phyloP scores from a whole-genome alignment of 1,140 invertebrate genomes.

The Popillia japonica region DNA sequence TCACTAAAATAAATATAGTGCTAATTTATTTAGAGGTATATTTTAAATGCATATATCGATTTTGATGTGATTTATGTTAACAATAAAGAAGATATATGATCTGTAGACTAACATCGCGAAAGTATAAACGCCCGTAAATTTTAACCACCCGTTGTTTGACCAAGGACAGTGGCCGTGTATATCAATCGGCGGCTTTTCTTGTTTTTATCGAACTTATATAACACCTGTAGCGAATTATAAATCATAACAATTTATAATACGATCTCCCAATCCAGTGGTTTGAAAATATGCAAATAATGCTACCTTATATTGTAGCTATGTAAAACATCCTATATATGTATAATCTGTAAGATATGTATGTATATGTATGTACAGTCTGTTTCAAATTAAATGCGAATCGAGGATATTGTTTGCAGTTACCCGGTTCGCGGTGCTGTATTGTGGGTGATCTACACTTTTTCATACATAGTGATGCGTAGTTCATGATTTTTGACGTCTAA shows the following conservation, averaged over 20 bases:
- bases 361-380: too few relatives aligned
- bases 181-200: constrained; percentile 22
- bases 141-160: constrained; percentile 20
- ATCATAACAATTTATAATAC: not conserved
- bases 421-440: too few relatives aligned
- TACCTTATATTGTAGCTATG: too few relatives aligned
- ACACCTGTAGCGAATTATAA: not conserved
- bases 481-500: too few relatives aligned
- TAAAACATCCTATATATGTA: too few relatives aligned
- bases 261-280: not conserved
- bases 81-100: constrained; percentile 15
- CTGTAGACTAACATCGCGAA: not conserved
- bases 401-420: too few relatives aligned
- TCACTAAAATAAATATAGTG: too few relatives aligned
- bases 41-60: not conserved
- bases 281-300: constrained; percentile 1
- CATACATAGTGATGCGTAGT: too few relatives aligned
- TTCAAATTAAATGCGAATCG: too few relatives aligned
- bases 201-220: constrained; percentile 4
- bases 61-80: not conserved
- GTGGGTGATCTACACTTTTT: too few relatives aligned
- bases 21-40: too few relatives aligned
- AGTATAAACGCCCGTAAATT: constrained; percentile 20
- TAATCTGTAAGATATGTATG: too few relatives aligned
- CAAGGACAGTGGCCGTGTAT: constrained; percentile 23